Evolutionary conservation across 1,140 invertebrate genomes (phyloP).

Genomic region (Nomia melanderi): DNA sequence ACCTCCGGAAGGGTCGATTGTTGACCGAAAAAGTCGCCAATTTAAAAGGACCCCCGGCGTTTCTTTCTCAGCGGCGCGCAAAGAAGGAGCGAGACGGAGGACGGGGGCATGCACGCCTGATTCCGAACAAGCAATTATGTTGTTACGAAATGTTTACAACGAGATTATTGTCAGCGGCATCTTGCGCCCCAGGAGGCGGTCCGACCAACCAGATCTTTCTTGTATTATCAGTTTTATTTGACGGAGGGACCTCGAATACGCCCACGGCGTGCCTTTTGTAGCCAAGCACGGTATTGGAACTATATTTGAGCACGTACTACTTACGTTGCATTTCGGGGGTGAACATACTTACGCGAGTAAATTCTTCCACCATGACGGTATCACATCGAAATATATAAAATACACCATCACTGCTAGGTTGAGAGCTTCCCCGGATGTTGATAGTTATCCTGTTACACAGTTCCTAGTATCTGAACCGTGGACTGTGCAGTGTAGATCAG

Average conservation of each 20-base stretch:
- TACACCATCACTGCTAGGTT: too few relatives aligned
- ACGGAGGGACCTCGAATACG: slow-evolving; percentile 43
- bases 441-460: too few relatives aligned
- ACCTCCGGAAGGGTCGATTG: slow-evolving; percentile 80
- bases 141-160: slow-evolving; percentile 81
- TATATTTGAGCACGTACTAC: slow-evolving; percentile 29
- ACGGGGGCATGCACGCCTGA: slow-evolving; percentile 49
- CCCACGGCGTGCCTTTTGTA: slow-evolving; percentile 64
- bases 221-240: slow-evolving; percentile 79
- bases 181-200: slow-evolving; percentile 75
- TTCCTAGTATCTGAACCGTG: too few relatives aligned
- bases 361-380: neutral
- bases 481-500: too few relatives aligned
- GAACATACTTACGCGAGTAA: too few relatives aligned
- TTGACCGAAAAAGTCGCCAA: slow-evolving; percentile 82
- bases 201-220: slow-evolving; percentile 56
- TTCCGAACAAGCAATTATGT: slow-evolving; percentile 80
- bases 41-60: slow-evolving; percentile 80
- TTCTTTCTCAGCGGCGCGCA: slow-evolving; percentile 65
- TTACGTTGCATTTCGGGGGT: neutral
- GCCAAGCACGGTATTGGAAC: slow-evolving; percentile 36
- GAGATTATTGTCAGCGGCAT: slow-evolving; percentile 81
- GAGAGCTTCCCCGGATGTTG: too few relatives aligned
- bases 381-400: too few relatives aligned
- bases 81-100: slow-evolving; percentile 34